Conservation (phyloP, 1,140 invertebrate species). For the Drosophila biarmipes region DNA sequence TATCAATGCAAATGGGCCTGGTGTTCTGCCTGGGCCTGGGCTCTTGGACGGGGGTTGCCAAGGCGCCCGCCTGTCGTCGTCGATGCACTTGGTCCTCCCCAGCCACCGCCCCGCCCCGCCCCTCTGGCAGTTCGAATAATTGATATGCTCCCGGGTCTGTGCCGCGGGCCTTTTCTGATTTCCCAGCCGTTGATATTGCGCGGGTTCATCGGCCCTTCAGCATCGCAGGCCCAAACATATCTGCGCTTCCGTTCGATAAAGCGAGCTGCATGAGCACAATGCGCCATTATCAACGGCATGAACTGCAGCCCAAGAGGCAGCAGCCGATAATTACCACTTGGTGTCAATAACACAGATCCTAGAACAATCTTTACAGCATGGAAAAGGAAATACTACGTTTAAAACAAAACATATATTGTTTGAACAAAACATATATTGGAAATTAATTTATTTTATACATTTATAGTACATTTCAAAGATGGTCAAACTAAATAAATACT, state of each 20-base stretch:
- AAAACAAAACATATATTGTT: no score
- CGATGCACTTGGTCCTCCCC: conserved; percentile 14
- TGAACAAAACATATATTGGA: no score
- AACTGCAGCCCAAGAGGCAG: neutral
- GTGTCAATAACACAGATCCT: neutral
- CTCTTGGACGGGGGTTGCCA: neutral
- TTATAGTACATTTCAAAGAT: no score
- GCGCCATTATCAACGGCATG: conserved; percentile 10
- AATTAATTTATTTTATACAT: no score
- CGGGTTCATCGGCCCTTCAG: conserved; percentile 17
- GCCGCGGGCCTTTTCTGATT: conserved; percentile 21
- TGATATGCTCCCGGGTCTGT: conserved; percentile 57
- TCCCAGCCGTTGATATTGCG: conserved; percentile 17
- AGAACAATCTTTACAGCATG: no score
- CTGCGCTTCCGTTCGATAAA: conserved; percentile 70
- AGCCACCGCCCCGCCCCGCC: conserved; percentile 3
- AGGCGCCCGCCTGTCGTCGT: conserved; percentile 9
- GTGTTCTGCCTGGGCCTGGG: conserved; percentile 19
- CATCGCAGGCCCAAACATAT: conserved; percentile 16
- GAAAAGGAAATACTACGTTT: no score
- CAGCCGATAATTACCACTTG: neutral
- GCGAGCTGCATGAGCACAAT: conserved; percentile 17
- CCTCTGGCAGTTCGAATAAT: conserved; percentile 66
- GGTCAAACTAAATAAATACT: no score
- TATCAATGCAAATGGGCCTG: conserved; percentile 66